Evolutionary conservation across 2,888 invertebrate genomes (phyloP).

Genomic region (Eumacrocentrus americanus): DNA sequence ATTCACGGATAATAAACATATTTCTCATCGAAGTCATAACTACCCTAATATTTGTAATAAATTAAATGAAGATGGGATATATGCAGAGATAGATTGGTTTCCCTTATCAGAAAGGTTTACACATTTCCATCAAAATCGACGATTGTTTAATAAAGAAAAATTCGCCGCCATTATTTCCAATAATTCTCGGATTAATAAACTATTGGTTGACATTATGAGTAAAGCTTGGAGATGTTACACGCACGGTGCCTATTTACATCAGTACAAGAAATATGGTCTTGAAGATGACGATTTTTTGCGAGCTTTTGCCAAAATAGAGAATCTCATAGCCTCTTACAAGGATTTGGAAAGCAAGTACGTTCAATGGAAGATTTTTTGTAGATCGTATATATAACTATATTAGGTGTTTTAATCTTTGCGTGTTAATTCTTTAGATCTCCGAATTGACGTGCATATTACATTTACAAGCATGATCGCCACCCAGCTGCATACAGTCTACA

Average conservation of each 20-base stretch:
- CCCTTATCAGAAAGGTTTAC: conserved; percentile 50
- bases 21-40: conserved; percentile 10
- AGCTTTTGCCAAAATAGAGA: conserved; percentile 63
- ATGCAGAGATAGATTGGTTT: conserved; percentile 57
- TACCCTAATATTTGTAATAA: conserved; percentile 39
- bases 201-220: conserved; percentile 58
- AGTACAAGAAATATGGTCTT: conserved; percentile 63
- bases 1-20: not conserved
- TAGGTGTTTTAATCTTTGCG: no score
- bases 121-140: conserved; percentile 58
- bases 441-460: no score
- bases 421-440: no score
- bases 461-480: no score
- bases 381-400: not conserved
- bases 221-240: conserved; percentile 63
- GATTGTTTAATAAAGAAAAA: conserved; percentile 59
- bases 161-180: conserved; percentile 62
- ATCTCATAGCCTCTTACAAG: conserved; percentile 61
- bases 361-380: not conserved
- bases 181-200: conserved; percentile 57
- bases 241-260: conserved; percentile 64
- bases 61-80: conserved; percentile 54
- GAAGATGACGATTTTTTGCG: conserved; percentile 62
- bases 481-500: no score
- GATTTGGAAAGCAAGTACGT: conserved; percentile 40